Conservation (phyloP, 2,113 vertebrate genomes). For the Melanostigma gelatinosum region DNA sequence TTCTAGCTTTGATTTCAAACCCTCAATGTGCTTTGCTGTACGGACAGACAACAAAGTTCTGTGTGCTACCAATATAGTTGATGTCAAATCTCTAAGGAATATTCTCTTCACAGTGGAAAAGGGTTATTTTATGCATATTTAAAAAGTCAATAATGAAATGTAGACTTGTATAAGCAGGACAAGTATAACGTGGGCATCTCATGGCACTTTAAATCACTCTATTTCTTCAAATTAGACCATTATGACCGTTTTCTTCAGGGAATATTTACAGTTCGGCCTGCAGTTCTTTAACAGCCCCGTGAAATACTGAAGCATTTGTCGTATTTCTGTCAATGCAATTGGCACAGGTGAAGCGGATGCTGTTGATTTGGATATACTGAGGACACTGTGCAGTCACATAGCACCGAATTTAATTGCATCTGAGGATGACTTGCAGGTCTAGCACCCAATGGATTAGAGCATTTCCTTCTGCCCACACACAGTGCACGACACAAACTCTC, state of each 20-base stretch:
- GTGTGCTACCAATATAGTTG: slow-evolving; percentile 1
- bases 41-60: background rate
- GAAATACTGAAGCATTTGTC: slow-evolving; percentile 28
- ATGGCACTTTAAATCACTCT: background rate
- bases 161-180: background rate
- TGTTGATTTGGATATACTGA: slow-evolving; percentile 16
- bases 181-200: background rate
- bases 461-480: background rate
- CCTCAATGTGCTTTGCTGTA: slow-evolving; percentile 30
- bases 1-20: slow-evolving; percentile 29
- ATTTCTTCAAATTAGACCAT: background rate
- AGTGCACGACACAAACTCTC: background rate
- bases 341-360: slow-evolving; percentile 3
- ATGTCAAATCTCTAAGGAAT: slow-evolving; percentile 16
- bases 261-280: slow-evolving; percentile 1
- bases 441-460: background rate
- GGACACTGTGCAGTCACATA: slow-evolving; percentile 16
- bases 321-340: slow-evolving; percentile 23
- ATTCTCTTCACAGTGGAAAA: background rate
- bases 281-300: slow-evolving; percentile 17
- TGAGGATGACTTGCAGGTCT: slow-evolving; percentile 16
- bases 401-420: slow-evolving; percentile 14
- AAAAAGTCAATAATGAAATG: slow-evolving; percentile 1
- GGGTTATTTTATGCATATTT: background rate
- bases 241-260: background rate